phyloP scores from a whole-genome alignment of 2,797 vertebrate species.

The Eospalax fontanierii region DNA sequence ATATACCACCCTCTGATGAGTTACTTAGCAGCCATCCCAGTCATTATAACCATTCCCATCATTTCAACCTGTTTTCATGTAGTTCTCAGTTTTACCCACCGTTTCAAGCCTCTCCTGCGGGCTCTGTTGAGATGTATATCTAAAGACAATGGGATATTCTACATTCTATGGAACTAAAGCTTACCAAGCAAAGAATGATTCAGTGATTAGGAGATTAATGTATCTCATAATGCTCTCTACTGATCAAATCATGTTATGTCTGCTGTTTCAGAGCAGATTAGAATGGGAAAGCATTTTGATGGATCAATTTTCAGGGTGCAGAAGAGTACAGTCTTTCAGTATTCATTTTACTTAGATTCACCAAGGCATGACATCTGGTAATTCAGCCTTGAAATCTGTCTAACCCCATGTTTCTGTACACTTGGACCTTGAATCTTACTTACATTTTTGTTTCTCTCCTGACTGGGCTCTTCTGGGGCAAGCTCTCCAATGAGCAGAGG shows the following conservation, averaged over 20 bases:
- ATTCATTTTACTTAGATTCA: background rate
- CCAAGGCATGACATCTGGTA: background rate
- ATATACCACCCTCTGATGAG: too few species aligned
- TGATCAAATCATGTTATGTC: background rate
- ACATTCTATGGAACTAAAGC: background rate
- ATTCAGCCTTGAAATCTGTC: background rate
- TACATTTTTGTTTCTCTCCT: constrained; percentile 90
- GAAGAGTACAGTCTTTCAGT: background rate
- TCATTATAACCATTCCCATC: background rate
- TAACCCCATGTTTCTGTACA: background rate
- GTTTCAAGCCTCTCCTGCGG: background rate
- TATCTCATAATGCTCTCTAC: background rate
- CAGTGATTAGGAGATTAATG: background rate
- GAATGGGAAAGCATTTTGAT: background rate
- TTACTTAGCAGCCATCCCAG: background rate
- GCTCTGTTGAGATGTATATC: background rate
- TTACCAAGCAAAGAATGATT: constrained; percentile 23
- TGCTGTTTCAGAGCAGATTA: background rate
- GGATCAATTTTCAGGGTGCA: background rate
- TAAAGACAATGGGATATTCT: too few species aligned
- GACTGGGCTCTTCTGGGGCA: constrained; percentile 87
- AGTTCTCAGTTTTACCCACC: too few species aligned
- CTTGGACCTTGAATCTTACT: constrained; percentile 69
- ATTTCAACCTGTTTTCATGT: background rate
- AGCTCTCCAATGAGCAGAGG: constrained; percentile 89